Evolutionary conservation across 2,113 vertebrate genomes (phyloP).

Genomic region (Pelecanus crispus): DNA sequence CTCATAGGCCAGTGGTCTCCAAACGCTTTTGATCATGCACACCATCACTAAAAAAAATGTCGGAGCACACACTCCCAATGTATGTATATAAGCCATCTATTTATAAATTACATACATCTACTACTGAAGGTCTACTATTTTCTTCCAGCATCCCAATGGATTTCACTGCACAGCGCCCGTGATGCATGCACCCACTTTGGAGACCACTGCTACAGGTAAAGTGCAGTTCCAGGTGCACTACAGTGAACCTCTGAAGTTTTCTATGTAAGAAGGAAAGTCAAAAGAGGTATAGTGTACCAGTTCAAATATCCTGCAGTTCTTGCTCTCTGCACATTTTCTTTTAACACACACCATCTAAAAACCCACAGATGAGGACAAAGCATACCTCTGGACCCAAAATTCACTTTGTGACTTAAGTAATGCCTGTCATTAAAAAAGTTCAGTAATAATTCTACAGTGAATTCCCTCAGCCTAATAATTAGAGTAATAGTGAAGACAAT

Average conservation of each 20-base stretch:
- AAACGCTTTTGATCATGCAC: background rate
- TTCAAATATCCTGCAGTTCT: background rate
- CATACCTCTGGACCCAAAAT: background rate
- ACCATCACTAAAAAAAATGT: background rate
- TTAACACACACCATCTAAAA: background rate
- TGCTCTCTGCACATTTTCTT: background rate
- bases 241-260: background rate
- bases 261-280: background rate
- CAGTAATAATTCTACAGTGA: background rate
- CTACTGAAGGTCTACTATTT: background rate
- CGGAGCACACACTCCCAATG: background rate
- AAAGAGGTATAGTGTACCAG: background rate
- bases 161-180: background rate
- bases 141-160: background rate
- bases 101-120: background rate
- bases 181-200: background rate
- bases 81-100: background rate
- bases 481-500: background rate
- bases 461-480: background rate
- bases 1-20: background rate
- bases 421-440: background rate
- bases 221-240: background rate
- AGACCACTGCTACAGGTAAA: background rate
- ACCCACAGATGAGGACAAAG: background rate
- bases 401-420: background rate